Percentiles rank a stretch among this genome's conserved stretches.
Evolutionary conservation across 2,113 vertebrate species (phyloP).

Genomic region (Myrmophylax atrothorax): DNA sequence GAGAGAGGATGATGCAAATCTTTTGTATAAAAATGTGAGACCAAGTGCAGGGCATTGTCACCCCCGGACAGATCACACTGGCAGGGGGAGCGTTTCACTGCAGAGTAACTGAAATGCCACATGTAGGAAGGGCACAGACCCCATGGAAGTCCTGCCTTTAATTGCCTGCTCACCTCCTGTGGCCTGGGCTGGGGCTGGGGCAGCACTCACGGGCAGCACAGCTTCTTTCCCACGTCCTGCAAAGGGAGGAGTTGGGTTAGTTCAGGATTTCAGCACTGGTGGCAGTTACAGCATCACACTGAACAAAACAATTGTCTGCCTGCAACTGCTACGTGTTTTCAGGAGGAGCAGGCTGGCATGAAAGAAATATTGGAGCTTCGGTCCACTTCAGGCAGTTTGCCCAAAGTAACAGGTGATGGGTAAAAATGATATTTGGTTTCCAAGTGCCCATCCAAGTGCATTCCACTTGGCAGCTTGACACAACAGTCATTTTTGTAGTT

Average conservation of each 20-base stretch:
- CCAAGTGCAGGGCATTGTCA: not conserved
- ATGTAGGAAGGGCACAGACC: not conserved
- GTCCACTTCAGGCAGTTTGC: not conserved
- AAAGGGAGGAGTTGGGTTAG: not conserved
- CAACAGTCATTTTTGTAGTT: not conserved
- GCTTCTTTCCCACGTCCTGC: not conserved
- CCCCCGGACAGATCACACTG: not conserved
- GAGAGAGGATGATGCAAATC: not conserved
- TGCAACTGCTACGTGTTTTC: not conserved
- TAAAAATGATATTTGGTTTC: constrained; percentile 5
- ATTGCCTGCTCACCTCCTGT: not conserved
- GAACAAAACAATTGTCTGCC: not conserved
- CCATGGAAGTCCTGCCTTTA: not conserved
- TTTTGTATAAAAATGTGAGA: not conserved
- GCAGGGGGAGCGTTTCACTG: not conserved
- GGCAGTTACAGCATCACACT: not conserved
- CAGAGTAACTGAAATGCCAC: not conserved
- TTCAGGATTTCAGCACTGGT: not conserved
- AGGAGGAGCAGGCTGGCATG: not conserved
- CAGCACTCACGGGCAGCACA: not conserved
- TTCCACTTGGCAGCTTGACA: constrained; percentile 16
- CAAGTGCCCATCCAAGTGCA: not conserved
- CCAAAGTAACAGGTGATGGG: constrained; percentile 13
- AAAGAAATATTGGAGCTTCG: constrained; percentile 22
- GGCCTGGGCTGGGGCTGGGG: not conserved